A percentile compares a stretch with the other conserved stretches of the same genome.
These are phyloP conservation scores for Germaria angustata DNA, from an alignment of 2,888 invertebrate species.

Conservation along the genomic window DNA sequence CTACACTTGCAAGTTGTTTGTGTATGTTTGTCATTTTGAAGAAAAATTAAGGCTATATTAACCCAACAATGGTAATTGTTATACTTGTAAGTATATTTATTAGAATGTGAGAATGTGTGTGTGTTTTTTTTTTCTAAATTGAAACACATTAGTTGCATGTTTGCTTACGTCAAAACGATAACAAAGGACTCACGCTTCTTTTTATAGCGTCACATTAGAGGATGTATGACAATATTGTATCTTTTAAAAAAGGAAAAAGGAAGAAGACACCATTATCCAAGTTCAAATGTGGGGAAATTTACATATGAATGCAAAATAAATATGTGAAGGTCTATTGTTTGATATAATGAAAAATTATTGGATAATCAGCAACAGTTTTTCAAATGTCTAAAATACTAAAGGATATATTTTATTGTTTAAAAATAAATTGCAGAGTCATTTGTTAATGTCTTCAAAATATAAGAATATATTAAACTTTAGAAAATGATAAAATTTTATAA, in stretches of 20 bases:
- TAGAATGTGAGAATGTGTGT: conserved; percentile 28
- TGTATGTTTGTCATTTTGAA: conserved; percentile 8
- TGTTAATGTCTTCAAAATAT: conserved; percentile 44
- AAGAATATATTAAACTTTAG: conserved; percentile 5
- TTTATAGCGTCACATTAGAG: conserved; percentile 56
- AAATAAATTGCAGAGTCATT: conserved; percentile 57
- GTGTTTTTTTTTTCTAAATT: conserved; percentile 36
- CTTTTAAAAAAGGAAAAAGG: conserved; percentile 23
- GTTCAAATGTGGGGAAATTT: conserved; percentile 57
- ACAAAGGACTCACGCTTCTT: conserved; percentile 55
- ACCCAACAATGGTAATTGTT: conserved; percentile 49
- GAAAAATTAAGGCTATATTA: conserved; percentile 56
- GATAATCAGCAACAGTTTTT: conserved; percentile 62
- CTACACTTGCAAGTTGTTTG: neutral
- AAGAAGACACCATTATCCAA: conserved; percentile 22
- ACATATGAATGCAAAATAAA: conserved; percentile 59
- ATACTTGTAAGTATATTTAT: conserved; percentile 11
- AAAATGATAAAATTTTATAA: neutral
- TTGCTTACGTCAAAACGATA: conserved; percentile 57
- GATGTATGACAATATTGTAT: conserved; percentile 64
- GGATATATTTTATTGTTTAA: conserved; percentile 47
- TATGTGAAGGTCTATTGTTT: conserved; percentile 56
- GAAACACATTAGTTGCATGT: conserved; percentile 67
- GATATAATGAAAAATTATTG: conserved; percentile 64
- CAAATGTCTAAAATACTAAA: conserved; percentile 25